These are phyloP conservation scores for Oasisia sp. DNA, from an alignment of 2,888 invertebrate species.

Conservation along the genomic window DNA sequence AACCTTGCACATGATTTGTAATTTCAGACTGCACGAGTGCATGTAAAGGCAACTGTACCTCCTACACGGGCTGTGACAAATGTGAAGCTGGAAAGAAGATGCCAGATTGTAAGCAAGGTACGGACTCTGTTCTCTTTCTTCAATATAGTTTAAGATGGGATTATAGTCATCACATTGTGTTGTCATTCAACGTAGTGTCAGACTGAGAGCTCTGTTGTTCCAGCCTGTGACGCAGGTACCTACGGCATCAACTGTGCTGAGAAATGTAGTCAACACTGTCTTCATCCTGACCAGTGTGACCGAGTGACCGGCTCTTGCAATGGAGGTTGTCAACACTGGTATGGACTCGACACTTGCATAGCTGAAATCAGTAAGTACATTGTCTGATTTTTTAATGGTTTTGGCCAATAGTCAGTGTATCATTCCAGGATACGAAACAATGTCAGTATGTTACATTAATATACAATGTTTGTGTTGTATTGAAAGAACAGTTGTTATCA, in stretches of 20 bases:
- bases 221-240: neutral
- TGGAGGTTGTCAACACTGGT: neutral
- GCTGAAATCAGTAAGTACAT: neutral
- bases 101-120: neutral
- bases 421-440: neutral
- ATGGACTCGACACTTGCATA: neutral
- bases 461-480: too few species aligned
- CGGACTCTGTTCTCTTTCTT: too few species aligned
- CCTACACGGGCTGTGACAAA: neutral
- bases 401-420: neutral
- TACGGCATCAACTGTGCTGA: neutral
- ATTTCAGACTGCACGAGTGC: neutral
- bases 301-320: neutral
- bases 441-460: too few species aligned
- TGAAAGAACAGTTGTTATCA: too few species aligned
- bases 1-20: neutral
- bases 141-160: neutral
- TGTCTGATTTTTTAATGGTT: too few species aligned
- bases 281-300: neutral
- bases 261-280: neutral
- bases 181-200: neutral
- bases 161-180: neutral
- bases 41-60: neutral
- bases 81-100: neutral
- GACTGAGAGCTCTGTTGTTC: neutral